Conservation (phyloP, 2,888 invertebrate genomes). For the Achlya flavicornis region DNA sequence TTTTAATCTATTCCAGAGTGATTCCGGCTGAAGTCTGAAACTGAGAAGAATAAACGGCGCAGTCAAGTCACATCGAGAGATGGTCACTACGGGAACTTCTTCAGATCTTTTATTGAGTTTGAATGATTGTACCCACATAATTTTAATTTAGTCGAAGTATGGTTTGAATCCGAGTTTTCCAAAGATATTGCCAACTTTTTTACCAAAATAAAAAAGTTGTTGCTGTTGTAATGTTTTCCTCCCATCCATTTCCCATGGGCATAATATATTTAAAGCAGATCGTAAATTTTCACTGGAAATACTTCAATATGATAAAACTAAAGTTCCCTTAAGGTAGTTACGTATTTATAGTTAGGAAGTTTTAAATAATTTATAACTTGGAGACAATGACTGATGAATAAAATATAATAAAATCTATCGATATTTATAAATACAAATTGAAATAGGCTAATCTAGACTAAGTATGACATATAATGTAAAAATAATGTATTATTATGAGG, state of each 20-base stretch:
- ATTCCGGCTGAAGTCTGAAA: conserved; percentile 48
- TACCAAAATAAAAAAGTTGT: too few species aligned
- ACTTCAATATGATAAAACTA: neutral
- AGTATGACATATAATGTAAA: too few species aligned
- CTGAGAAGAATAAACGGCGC: conserved; percentile 53
- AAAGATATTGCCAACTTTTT: too few species aligned
- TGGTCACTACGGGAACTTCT: conserved; percentile 88
- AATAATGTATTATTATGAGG: too few species aligned
- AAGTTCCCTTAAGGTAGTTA: neutral
- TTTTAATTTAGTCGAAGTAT: too few species aligned
- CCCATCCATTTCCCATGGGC: too few species aligned
- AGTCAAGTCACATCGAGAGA: conserved; percentile 76
- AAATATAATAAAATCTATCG: conserved; percentile 38
- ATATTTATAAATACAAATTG: conserved; percentile 4
- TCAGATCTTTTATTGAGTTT: too few species aligned
- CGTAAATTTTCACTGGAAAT: neutral
- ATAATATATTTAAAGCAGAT: too few species aligned
- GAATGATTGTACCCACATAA: too few species aligned
- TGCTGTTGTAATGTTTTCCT: too few species aligned
- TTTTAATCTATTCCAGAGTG: conserved; percentile 58
- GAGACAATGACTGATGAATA: conserved; percentile 60
- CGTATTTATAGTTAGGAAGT: neutral
- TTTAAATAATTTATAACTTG: conserved; percentile 27
- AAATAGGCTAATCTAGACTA: too few species aligned
- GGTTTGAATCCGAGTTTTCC: too few species aligned